Conservation (phyloP, 2,797 vertebrate species). For the Channallabes apus region DNA sequence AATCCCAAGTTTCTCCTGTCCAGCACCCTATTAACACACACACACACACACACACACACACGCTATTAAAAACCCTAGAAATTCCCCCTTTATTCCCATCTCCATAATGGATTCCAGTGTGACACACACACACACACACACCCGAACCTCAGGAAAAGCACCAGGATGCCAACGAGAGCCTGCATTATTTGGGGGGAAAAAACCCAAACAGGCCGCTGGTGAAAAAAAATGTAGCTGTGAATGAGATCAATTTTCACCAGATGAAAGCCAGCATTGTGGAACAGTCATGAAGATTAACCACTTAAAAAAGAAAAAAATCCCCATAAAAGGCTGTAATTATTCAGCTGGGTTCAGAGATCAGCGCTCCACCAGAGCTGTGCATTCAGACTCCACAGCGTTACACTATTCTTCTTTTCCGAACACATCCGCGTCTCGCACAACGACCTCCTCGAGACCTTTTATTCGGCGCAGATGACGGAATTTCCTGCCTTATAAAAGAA, state of each 20-base stretch:
- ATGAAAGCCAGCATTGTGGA: conserved; percentile 24
- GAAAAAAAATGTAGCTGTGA: neutral
- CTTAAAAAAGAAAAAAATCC: too few relatives aligned
- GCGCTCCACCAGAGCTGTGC: neutral
- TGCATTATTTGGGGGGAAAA: neutral
- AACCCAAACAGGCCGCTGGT: neutral
- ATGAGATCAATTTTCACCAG: neutral
- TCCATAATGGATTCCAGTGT: neutral
- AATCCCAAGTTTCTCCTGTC: conserved; percentile 97
- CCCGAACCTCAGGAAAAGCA: too few relatives aligned
- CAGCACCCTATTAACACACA: conserved; percentile 83
- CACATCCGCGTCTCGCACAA: neutral
- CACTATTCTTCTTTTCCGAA: neutral
- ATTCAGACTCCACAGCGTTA: conserved; percentile 6
- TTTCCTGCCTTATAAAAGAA: neutral
- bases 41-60: neutral
- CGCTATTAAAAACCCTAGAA: neutral
- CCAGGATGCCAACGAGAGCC: neutral
- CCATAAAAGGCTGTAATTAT: conserved; percentile 5
- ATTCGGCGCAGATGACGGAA: neutral
- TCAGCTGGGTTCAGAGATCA: conserved; percentile 30
- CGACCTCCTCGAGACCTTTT: conserved; percentile 10
- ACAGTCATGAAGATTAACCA: neutral
- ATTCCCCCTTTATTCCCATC: neutral
- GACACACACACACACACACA: neutral